These are phyloP conservation scores for Bradypus variegatus DNA, from an alignment of 2,797 vertebrate species.

Conservation along the genomic window DNA sequence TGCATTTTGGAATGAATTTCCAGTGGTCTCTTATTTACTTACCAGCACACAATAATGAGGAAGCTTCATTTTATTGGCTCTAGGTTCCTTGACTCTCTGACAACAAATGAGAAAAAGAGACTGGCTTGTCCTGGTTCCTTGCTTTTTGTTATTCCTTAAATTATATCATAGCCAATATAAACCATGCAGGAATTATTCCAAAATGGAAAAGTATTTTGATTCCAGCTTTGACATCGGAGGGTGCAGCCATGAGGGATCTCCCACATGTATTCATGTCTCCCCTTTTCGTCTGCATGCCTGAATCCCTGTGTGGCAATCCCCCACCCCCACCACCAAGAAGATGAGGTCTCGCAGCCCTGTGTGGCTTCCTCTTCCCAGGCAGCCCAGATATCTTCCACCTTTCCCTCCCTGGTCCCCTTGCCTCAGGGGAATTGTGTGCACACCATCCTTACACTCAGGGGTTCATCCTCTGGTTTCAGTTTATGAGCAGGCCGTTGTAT, in stretches of 20 bases:
- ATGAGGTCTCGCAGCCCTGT: not conserved
- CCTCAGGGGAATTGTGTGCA: not conserved
- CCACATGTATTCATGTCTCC: rapidly evolving
- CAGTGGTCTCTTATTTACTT: conserved; percentile 5
- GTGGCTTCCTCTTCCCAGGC: not conserved
- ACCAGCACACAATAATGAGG: not conserved
- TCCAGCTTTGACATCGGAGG: not conserved
- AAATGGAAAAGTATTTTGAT: not conserved
- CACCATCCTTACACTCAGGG: not conserved
- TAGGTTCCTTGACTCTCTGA: not conserved
- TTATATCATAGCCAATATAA: not conserved
- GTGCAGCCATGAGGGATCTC: rapidly evolving
- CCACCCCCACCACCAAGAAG: not conserved
- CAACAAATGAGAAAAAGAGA: not conserved
- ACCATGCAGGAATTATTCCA: not conserved
- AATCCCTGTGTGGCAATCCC: not conserved
- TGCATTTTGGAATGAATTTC: not conserved
- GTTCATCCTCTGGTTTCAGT: not conserved
- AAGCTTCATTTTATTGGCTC: not conserved
- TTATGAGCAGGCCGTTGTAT: not conserved
- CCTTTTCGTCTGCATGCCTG: not conserved
- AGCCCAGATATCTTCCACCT: not conserved
- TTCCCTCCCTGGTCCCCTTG: not conserved
- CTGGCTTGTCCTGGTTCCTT: not conserved
- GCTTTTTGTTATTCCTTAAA: not conserved